These are phyloP conservation scores for Oreochromis niloticus DNA, from an alignment of 2,113 vertebrate genomes.

Conservation along the genomic window DNA sequence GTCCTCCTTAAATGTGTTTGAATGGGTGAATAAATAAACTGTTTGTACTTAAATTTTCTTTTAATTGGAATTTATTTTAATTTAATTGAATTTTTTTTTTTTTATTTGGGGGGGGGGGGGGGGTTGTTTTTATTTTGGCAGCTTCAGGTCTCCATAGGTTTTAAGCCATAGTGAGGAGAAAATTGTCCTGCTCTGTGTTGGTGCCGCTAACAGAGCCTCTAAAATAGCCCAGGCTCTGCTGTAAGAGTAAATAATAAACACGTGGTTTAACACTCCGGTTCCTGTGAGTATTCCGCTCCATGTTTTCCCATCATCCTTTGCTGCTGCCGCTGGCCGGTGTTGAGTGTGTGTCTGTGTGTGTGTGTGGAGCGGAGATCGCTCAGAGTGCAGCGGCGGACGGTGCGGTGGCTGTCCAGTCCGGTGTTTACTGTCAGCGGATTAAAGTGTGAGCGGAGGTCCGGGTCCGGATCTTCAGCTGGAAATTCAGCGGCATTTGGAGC, in stretches of 20 bases:
- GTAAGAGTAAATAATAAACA: not conserved
- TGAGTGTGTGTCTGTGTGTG: not conserved
- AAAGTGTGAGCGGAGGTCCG: not conserved
- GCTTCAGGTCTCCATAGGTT: accelerated
- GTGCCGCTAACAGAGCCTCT: no score
- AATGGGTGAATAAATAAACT: not conserved
- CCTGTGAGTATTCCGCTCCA: not conserved
- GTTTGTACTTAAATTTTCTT: not conserved
- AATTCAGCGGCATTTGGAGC: not conserved
- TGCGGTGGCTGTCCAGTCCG: not conserved
- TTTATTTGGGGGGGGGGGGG: no score
- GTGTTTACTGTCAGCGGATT: not conserved
- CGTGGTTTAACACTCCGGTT: not conserved
- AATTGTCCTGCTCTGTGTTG: not conserved
- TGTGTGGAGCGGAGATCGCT: not conserved
- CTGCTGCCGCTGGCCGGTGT: not conserved
- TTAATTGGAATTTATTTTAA: not conserved
- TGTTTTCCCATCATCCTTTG: not conserved
- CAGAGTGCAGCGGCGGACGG: not conserved
- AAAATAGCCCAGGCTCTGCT: not conserved
- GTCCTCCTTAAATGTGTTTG: not conserved
- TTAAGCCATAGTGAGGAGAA: not conserved
- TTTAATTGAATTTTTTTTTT: not conserved
- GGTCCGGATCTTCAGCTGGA: not conserved
- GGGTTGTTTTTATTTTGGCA: not conserved